Percentiles rank a stretch among this genome's conserved stretches.
Conservation (phyloP, 2,797 vertebrate species). For the Acanthurus leucopareius region DNA sequence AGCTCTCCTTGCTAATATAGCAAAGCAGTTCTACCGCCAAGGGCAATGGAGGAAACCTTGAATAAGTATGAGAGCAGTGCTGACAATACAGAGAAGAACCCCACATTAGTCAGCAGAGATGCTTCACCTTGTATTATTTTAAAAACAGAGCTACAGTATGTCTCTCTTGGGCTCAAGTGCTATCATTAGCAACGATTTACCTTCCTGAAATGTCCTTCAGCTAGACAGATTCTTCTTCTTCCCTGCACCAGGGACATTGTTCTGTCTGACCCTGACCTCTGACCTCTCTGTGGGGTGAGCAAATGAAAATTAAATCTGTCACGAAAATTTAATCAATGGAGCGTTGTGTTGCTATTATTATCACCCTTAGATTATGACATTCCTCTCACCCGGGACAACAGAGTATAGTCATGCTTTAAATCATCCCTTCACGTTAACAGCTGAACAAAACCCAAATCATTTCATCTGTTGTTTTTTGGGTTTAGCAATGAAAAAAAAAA, state of each 20-base stretch:
- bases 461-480: slow-evolving; percentile 2
- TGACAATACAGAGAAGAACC: background rate
- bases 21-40: background rate
- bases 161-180: background rate
- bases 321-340: slow-evolving; percentile 14
- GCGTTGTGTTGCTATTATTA: background rate
- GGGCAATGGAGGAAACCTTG: background rate
- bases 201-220: slow-evolving; percentile 41
- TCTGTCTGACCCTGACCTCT: slow-evolving; percentile 29
- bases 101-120: background rate
- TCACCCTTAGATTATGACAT: background rate
- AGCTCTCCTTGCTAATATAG: background rate
- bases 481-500: background rate
- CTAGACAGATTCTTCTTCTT: background rate
- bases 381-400: background rate
- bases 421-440: background rate
- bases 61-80: slow-evolving; percentile 4
- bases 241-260: background rate
- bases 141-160: background rate
- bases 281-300: slow-evolving; percentile 2
- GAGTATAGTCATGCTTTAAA: background rate
- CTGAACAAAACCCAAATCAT: background rate
- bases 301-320: slow-evolving; percentile 35
- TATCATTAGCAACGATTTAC: slow-evolving; percentile 28
- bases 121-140: slow-evolving; percentile 24